These are phyloP conservation scores for Plagiodera versicolora DNA, from an alignment of 2,888 invertebrate species.

Conservation along the genomic window DNA sequence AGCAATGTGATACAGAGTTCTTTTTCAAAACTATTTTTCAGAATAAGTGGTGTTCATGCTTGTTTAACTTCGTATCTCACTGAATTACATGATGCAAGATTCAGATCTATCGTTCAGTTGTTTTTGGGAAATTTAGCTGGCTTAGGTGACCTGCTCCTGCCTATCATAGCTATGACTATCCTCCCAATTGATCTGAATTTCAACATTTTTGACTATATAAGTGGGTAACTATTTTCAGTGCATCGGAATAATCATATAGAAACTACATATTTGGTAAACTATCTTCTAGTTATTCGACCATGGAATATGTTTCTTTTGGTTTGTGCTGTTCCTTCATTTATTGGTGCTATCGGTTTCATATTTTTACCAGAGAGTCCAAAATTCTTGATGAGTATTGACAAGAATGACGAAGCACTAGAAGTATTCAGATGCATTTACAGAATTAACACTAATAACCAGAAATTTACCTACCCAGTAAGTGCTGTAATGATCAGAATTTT, in stretches of 20 bases:
- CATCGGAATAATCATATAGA: background rate
- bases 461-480: conserved; percentile 67
- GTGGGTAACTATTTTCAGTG: background rate
- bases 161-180: conserved; percentile 71
- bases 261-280: background rate
- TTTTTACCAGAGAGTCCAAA: conserved; percentile 74
- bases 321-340: conserved; percentile 65
- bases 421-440: conserved; percentile 67
- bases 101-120: conserved; percentile 66
- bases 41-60: conserved; percentile 39
- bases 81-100: conserved; percentile 69
- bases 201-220: background rate
- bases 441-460: conserved; percentile 64
- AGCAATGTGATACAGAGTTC: too few relatives aligned
- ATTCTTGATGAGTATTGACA: conserved; percentile 70
- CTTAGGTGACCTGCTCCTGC: conserved; percentile 64
- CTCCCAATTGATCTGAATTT: conserved; percentile 56
- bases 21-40: conserved; percentile 26
- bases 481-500: too few relatives aligned
- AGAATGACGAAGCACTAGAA: conserved; percentile 65
- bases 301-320: conserved; percentile 65
- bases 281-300: conserved; percentile 57
- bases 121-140: conserved; percentile 66
- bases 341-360: conserved; percentile 58
- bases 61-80: conserved; percentile 59